Evolutionary conservation across 2,888 invertebrate genomes (phyloP).

Genomic region (Lycia hirtaria): DNA sequence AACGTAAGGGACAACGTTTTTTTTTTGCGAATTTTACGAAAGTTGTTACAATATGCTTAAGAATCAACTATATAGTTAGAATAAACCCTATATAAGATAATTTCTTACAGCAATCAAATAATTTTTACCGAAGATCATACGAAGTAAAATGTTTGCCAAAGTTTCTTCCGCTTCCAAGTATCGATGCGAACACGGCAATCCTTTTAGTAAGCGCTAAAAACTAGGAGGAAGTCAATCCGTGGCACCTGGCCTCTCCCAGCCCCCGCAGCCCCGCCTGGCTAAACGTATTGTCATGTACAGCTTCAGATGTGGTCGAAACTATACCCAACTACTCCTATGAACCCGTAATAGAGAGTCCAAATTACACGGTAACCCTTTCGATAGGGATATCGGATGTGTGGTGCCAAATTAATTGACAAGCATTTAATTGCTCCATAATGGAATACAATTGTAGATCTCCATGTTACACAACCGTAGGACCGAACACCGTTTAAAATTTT

Average conservation of each 20-base stretch:
- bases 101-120: conserved; percentile 38
- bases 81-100: no score
- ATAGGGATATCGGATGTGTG: conserved; percentile 67
- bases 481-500: conserved; percentile 48
- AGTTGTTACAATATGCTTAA: no score
- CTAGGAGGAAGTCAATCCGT: conserved; percentile 74
- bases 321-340: conserved; percentile 82
- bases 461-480: conserved; percentile 36
- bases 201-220: conserved; percentile 80
- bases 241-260: conserved; percentile 53
- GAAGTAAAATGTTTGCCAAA: conserved; percentile 38
- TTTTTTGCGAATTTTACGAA: no score
- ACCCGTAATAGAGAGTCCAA: conserved; percentile 77
- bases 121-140: conserved; percentile 24
- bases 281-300: conserved; percentile 82
- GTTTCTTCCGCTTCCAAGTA: conserved; percentile 61
- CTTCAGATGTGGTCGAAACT: conserved; percentile 73
- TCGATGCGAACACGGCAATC: conserved; percentile 81
- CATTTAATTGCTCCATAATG: conserved; percentile 55
- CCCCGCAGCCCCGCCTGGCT: conserved; percentile 50
- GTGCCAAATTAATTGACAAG: conserved; percentile 66
- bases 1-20: no score
- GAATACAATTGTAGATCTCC: conserved; percentile 51
- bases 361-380: conserved; percentile 79
- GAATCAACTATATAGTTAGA: no score